Percentiles rank a stretch among this genome's conserved stretches.
These are phyloP conservation scores for Gymnothorax reevesii DNA, from an alignment of 2,797 vertebrate genomes.

Conservation along the genomic window DNA sequence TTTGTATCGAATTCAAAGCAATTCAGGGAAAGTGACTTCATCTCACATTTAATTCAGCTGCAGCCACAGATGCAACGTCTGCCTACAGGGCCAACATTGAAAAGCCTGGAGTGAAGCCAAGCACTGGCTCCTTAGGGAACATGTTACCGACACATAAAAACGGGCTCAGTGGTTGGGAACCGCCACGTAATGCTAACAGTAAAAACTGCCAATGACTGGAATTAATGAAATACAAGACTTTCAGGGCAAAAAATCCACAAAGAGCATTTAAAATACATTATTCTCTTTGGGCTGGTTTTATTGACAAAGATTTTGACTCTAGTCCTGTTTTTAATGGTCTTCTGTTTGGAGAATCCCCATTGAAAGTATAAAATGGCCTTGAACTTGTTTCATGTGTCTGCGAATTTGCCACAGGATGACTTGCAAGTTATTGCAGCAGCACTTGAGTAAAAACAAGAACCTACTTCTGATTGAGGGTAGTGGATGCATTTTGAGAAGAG, in stretches of 20 bases:
- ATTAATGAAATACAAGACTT: background rate
- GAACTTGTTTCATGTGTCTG: too few species aligned
- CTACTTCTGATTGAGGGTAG: background rate
- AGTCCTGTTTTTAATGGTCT: too few species aligned
- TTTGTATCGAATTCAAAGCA: background rate
- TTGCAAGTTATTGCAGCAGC: background rate
- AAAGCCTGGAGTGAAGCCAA: background rate
- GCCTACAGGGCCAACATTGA: background rate
- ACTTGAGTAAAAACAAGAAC: background rate
- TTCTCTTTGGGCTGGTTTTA: background rate
- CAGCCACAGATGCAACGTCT: background rate
- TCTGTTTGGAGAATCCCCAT: too few species aligned
- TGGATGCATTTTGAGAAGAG: background rate
- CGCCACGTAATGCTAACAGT: background rate
- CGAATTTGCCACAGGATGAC: background rate
- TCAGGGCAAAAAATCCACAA: background rate
- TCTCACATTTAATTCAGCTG: background rate
- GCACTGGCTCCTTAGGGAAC: background rate
- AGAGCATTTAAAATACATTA: background rate
- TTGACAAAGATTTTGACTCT: too few species aligned
- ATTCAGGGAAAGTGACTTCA: background rate
- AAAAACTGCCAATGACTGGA: background rate
- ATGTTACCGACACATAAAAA: background rate
- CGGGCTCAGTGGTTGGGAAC: background rate
- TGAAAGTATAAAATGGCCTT: too few species aligned